phyloP scores from a whole-genome alignment of 2,113 vertebrate genomes.

The Coptodon bakossiorum region DNA sequence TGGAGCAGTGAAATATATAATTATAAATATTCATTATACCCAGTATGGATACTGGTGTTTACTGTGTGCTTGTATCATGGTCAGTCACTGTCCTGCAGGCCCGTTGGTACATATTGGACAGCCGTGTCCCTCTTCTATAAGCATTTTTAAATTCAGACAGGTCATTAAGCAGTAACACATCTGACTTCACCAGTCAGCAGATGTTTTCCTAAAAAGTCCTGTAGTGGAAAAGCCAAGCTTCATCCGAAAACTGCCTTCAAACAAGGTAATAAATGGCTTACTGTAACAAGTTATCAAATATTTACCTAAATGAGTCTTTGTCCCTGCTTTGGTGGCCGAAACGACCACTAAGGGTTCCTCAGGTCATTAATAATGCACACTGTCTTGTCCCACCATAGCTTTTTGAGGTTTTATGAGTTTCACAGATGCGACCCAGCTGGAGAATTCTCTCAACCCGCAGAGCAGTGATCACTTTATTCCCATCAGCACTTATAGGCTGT shows the following conservation, averaged over 20 bases:
- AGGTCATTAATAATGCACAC: not conserved
- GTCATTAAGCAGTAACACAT: not conserved
- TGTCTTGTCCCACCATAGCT: not conserved
- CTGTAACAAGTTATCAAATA: not conserved
- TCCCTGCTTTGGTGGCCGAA: not conserved
- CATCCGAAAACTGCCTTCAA: not conserved
- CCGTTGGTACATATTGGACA: not conserved
- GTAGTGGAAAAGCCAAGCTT: not conserved
- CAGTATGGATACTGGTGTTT: not conserved
- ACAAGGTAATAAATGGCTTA: not conserved
- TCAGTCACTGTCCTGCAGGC: not conserved
- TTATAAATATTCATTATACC: not conserved
- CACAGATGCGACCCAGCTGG: not conserved
- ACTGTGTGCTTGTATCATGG: not conserved
- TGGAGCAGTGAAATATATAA: not conserved
- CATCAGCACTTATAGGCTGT: not conserved
- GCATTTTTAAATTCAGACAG: not conserved
- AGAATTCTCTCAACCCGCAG: not conserved
- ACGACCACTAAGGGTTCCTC: not conserved
- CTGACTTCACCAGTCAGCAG: not conserved
- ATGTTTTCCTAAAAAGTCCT: not conserved
- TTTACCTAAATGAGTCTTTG: not conserved
- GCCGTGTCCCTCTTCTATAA: not conserved
- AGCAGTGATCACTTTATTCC: slow-evolving; percentile 11
- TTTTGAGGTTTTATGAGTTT: not conserved